Base-by-base conservation (phyloP, 30 jellyfish, hydroid and myxozoan genomes). In the Aurelia coerulea region DNA sequence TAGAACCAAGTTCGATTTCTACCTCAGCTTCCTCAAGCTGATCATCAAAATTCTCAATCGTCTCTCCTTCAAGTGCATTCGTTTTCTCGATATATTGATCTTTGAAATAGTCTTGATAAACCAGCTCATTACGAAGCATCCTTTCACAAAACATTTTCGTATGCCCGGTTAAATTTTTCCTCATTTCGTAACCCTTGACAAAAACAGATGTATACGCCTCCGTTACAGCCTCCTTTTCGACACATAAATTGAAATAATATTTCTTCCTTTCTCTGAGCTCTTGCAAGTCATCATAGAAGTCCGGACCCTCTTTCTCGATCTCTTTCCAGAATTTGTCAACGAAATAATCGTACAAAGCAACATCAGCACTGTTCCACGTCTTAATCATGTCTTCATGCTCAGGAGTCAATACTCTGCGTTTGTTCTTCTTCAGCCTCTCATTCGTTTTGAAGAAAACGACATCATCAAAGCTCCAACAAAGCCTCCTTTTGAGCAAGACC, bases 401-500 rank as follows among this genome's bases (percentile, higher is more conserved):
- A 23, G 71, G 64, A 12, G 97, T 80, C 88, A 95, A 64, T 14
- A 71, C 90, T 11, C 89, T 84, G 23, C 97, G 90, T 49, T 90
- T 90, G 33, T 95, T 79, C 62, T 86, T 87, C 65, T 85, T 95
- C 84, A 95, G 92, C 80, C 99, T 86, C 88, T 95, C 99, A 79
- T 95, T 95, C 89, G 91, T 85, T 86, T 90, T 95, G 85, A 95
- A 95, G 51, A 76, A 95, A 9, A 95, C 97, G 31, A 95, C 97
- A 65, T 95, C 99, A 80, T 95, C 99, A 17, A 88, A 85, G 33
- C 79, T 67, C 99, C 99, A 95, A 76, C 99, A 89, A 29, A 95
- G 79, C 80, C 97, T 90, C 91, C 99, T 91, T 74, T 91, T 96
- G 79, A 95, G 80, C 54, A 95, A 66, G 51, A 94, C 90, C 90